Conservation (phyloP, 2,888 invertebrate species). For the Sturmia bella region DNA sequence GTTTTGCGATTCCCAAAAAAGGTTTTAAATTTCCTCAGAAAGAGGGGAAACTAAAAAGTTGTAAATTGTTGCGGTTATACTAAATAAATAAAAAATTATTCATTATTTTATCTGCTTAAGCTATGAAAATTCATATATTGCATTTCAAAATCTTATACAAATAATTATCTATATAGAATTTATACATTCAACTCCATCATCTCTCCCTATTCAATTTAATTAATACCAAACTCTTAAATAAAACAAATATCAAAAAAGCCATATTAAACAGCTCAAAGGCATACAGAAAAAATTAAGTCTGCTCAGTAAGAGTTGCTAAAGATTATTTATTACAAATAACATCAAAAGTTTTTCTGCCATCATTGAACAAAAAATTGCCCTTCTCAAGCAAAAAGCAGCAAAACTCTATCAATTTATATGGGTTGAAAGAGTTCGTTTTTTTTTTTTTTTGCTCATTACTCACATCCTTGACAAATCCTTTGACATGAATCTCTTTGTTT, state of each 20-base stretch:
- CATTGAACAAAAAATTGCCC: constrained; percentile 39
- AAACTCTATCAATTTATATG: constrained; percentile 29
- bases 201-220: constrained; percentile 27
- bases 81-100: no score
- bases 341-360: constrained; percentile 60
- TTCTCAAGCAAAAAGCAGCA: neutral
- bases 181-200: neutral
- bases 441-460: neutral
- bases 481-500: constrained; percentile 38
- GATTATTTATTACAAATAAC: constrained; percentile 61
- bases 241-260: neutral
- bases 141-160: no score
- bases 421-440: neutral
- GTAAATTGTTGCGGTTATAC: no score
- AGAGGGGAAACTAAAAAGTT: no score
- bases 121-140: no score
- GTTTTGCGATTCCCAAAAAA: no score
- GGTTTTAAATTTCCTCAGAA: no score
- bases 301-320: constrained; percentile 23
- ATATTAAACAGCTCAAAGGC: constrained; percentile 7
- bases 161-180: no score
- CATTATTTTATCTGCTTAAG: no score
- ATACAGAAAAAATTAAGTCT: neutral
- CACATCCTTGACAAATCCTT: constrained; percentile 10
- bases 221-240: constrained; percentile 2